These are phyloP conservation scores for Drosophila histrio DNA, from an alignment of 2,888 invertebrate genomes.

Conservation along the genomic window DNA sequence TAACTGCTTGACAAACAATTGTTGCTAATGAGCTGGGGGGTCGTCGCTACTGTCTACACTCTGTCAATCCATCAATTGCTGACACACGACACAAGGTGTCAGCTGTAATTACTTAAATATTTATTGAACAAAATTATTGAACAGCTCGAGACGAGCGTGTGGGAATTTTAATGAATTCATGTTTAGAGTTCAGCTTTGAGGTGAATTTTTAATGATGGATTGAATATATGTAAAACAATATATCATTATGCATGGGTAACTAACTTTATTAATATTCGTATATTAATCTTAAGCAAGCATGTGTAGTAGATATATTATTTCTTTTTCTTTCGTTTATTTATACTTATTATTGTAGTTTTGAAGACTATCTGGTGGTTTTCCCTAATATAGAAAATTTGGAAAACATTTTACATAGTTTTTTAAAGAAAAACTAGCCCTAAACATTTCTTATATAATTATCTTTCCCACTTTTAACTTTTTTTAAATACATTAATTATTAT, in stretches of 20 bases:
- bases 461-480: no score
- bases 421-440: no score
- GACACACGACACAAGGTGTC: conserved; percentile 8
- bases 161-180: conserved; percentile 9
- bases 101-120: conserved; percentile 18
- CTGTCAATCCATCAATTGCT: conserved; percentile 44
- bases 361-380: no score
- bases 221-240: conserved; percentile 3
- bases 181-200: not conserved
- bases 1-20: conserved; percentile 42
- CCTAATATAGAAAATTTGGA: no score
- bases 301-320: no score
- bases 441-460: no score
- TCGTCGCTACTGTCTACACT: conserved; percentile 34
- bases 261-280: no score
- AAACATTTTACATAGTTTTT: no score
- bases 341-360: no score
- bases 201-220: not conserved
- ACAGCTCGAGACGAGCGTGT: not conserved
- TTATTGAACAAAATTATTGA: conserved; percentile 37
- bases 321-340: no score
- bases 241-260: not conserved
- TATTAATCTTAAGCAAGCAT: no score
- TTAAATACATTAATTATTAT: no score
- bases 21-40: conserved; percentile 24